Evolutionary conservation across 2,797 vertebrate genomes (phyloP).

Genomic region (Glossophaga mutica): DNA sequence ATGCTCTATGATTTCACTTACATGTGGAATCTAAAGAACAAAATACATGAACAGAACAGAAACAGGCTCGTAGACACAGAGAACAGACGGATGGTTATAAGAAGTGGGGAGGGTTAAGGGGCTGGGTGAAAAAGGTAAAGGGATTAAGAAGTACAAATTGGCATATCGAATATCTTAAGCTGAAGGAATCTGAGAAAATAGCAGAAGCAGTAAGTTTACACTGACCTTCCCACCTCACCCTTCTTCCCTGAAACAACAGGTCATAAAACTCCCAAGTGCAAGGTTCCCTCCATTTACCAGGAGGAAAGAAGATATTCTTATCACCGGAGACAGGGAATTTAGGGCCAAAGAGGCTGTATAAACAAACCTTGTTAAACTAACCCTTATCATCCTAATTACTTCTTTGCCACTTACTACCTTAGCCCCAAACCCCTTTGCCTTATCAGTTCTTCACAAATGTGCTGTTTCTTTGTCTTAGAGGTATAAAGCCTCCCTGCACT

Average conservation of each 20-base stretch:
- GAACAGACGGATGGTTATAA: neutral
- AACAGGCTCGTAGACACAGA: neutral
- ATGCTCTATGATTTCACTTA: neutral
- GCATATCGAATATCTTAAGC: neutral
- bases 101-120: too few relatives aligned
- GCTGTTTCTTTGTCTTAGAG: neutral
- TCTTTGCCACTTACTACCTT: neutral
- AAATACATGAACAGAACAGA: neutral
- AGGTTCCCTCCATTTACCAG: neutral
- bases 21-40: neutral
- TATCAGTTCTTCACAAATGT: neutral
- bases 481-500: neutral
- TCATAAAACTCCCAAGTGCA: neutral
- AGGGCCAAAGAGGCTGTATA: too few relatives aligned
- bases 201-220: neutral
- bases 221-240: neutral
- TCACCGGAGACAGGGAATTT: neutral
- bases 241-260: neutral
- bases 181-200: neutral
- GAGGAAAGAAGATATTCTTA: neutral
- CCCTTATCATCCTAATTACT: neutral
- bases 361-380: neutral
- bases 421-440: neutral
- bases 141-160: neutral
- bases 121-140: neutral